Percentiles rank a stretch among this genome's conserved stretches.
Conservation (phyloP, 2,113 vertebrate genomes). For the Puma concolor region DNA sequence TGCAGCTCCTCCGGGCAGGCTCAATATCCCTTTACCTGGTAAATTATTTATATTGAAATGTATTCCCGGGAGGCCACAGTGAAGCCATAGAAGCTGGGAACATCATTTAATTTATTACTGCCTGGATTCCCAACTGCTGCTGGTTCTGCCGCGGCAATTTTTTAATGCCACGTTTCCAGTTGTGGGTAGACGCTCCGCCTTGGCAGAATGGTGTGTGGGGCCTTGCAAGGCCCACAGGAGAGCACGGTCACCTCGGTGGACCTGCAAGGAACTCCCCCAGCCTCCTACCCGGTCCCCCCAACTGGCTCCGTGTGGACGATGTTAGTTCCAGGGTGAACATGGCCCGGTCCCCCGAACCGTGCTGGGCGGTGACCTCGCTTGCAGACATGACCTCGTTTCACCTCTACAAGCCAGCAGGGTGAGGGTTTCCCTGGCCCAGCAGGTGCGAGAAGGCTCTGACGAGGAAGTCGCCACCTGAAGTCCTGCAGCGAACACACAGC, state of each 20-base stretch:
- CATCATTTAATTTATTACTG: slow-evolving; percentile 64
- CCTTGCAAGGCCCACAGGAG: fast-evolving
- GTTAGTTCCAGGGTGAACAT: not conserved
- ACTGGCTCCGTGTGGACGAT: fast-evolving
- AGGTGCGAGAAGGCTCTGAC: not conserved
- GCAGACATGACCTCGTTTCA: not conserved
- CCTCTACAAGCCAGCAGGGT: not conserved
- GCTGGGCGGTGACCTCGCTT: not conserved
- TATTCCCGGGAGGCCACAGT: slow-evolving; percentile 53
- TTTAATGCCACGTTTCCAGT: not conserved
- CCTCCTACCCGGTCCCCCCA: fast-evolving
- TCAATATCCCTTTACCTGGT: slow-evolving; percentile 54
- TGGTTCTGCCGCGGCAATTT: not conserved
- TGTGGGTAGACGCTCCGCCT: not conserved
- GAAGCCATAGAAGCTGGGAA: slow-evolving; percentile 26
- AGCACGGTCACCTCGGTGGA: fast-evolving
- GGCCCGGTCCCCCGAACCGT: fast-evolving
- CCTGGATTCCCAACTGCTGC: slow-evolving; percentile 11
- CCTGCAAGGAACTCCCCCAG: fast-evolving
- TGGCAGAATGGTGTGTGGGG: fast-evolving
- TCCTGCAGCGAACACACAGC: fast-evolving
- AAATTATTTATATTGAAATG: slow-evolving; percentile 78
- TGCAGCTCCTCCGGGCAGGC: slow-evolving; percentile 18
- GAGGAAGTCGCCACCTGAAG: fast-evolving
- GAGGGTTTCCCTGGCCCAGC: fast-evolving